These are phyloP conservation scores for Axinella damicornis DNA, from an alignment of 37 sponge, comb jelly and placozoan genomes.

Conservation along the genomic window DNA sequence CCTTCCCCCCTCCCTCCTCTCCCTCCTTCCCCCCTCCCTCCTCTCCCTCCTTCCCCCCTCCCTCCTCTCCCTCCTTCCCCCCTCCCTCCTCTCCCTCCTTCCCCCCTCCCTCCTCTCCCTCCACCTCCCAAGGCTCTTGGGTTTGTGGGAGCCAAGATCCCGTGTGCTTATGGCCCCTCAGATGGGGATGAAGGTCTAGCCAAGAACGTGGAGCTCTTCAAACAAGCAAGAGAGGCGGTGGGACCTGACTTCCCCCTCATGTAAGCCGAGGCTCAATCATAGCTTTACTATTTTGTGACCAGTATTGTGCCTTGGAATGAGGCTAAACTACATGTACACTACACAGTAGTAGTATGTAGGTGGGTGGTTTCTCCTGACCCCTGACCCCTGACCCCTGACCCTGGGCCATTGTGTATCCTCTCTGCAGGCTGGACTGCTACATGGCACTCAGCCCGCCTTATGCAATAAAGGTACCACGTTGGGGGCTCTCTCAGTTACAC, in stretches of 20 bases:
- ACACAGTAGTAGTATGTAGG: too few species aligned
- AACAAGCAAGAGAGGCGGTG: constrained; percentile 70
- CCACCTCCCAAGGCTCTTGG: constrained; percentile 42
- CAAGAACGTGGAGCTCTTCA: constrained; percentile 80
- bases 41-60: neutral
- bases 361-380: too few species aligned
- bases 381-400: too few species aligned
- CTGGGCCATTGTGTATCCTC: too few species aligned
- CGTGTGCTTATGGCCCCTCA: constrained; percentile 84
- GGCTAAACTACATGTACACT: too few species aligned
- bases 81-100: too few species aligned
- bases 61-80: too few species aligned
- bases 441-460: constrained; percentile 86
- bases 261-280: too few species aligned
- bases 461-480: constrained; percentile 65
- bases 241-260: constrained; percentile 90
- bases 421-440: constrained; percentile 89
- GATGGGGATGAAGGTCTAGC: constrained; percentile 80
- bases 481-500: too few species aligned
- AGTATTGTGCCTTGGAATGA: too few species aligned
- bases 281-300: too few species aligned
- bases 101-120: too few species aligned
- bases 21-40: neutral
- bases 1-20: neutral
- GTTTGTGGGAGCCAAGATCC: constrained; percentile 91